Evolutionary conservation across 30 jellyfish, hydroid and myxozoan species (phyloP).

Genomic region (Turritopsis rubra): DNA sequence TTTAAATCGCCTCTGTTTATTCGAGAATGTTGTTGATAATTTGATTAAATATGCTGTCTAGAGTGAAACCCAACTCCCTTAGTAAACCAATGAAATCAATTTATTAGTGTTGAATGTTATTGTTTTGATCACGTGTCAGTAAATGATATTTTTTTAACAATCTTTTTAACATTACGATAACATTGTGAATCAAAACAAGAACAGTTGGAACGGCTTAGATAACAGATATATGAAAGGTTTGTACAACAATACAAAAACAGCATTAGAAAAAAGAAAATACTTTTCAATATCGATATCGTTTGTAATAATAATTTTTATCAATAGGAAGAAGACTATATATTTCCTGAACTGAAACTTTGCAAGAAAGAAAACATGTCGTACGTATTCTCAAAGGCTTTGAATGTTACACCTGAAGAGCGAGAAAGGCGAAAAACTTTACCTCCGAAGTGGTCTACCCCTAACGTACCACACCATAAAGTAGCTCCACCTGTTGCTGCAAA

Average conservation of each 20-base stretch:
- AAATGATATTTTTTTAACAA: neutral
- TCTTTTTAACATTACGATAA: neutral
- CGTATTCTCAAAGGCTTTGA: slow-evolving; percentile 32
- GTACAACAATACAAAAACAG: neutral
- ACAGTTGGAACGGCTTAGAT: neutral
- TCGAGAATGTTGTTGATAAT: neutral
- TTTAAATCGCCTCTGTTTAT: neutral
- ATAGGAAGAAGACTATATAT: neutral
- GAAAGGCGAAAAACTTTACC: slow-evolving; percentile 27
- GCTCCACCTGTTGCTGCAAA: slow-evolving; percentile 35
- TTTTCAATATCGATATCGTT: neutral
- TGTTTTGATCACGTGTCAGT: neutral
- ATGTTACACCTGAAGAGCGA: slow-evolving; percentile 9
- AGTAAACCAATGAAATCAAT: neutral
- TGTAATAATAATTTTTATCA: neutral
- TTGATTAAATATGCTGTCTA: neutral
- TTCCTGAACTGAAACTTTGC: neutral
- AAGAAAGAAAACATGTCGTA: slow-evolving; percentile 33
- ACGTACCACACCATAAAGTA: slow-evolving; percentile 18
- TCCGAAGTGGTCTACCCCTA: slow-evolving; percentile 2
- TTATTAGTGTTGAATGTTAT: neutral
- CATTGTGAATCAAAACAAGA: neutral
- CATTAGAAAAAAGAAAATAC: neutral
- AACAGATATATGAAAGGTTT: neutral
- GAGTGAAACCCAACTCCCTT: neutral